phyloP scores from a whole-genome alignment of 2,888 invertebrate species.

The Conus canariensis region DNA sequence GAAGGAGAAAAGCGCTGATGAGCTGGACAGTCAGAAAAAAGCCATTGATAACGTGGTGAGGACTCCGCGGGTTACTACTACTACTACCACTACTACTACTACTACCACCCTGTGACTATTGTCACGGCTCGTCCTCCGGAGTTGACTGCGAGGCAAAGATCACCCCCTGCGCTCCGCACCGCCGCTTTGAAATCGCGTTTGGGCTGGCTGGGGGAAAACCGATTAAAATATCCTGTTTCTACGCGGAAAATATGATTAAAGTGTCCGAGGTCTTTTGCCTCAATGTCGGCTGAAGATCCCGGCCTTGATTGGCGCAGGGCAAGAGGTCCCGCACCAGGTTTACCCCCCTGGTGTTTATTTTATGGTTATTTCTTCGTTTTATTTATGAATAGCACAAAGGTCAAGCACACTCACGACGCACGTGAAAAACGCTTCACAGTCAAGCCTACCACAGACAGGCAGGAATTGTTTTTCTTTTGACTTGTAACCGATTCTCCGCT shows the following conservation, averaged over 20 bases:
- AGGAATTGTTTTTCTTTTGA: too few species aligned
- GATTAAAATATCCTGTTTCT: slow-evolving; percentile 40
- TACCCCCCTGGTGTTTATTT: neutral
- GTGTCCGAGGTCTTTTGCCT: slow-evolving; percentile 37
- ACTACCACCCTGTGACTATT: neutral
- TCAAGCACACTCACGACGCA: too few species aligned
- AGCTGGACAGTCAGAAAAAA: neutral
- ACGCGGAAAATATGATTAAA: slow-evolving; percentile 34
- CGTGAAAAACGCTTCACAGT: too few species aligned
- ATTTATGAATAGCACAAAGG: too few species aligned
- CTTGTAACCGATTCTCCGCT: too few species aligned
- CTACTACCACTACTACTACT: too few species aligned
- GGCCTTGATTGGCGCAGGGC: too few species aligned
- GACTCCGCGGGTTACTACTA: neutral
- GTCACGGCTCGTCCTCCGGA: neutral
- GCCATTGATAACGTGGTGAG: slow-evolving; percentile 16
- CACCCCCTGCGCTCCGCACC: neutral
- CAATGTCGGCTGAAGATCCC: slow-evolving; percentile 7
- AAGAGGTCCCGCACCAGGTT: neutral
- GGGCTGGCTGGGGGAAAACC: neutral
- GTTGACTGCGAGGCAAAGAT: slow-evolving; percentile 37
- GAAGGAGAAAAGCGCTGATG: too few species aligned
- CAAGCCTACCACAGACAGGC: too few species aligned
- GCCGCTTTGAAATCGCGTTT: slow-evolving; percentile 16
- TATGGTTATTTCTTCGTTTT: too few species aligned